Percentiles rank a stretch among this genome's conserved stretches.
Conservation (phyloP, 92 coral and sea anemone genomes). For the Desmophyllum pertusum region DNA sequence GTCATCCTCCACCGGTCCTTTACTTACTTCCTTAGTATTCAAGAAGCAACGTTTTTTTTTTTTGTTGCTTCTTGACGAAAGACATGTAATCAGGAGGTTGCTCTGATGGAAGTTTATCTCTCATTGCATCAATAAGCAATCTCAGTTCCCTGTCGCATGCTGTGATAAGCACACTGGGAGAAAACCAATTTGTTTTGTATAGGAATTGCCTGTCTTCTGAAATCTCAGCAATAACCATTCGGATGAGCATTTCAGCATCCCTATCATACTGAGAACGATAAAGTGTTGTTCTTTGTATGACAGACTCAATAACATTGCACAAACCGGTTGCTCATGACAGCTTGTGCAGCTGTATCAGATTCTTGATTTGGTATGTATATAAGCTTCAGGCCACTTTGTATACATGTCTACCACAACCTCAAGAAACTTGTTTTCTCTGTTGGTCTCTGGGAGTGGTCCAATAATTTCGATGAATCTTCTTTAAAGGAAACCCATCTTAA, state of each 20-base stretch:
- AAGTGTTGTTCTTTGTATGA: conserved; percentile 36
- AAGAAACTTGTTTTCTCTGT: conserved; percentile 34
- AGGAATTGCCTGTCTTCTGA: too few species aligned
- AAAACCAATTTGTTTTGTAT: too few species aligned
- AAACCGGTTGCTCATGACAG: conserved; percentile 43
- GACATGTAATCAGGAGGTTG: conserved; percentile 30
- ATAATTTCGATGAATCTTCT: conserved; percentile 52
- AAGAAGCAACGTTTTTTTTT: too few species aligned
- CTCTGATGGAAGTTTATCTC: conserved; percentile 19
- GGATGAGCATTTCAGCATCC: conserved; percentile 32
- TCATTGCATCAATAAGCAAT: conserved; percentile 47
- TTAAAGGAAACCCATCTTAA: conserved; percentile 42
- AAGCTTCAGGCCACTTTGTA: conserved; percentile 51
- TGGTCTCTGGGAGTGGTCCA: conserved; percentile 57
- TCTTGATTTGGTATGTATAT: conserved; percentile 42
- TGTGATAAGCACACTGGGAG: conserved; percentile 36
- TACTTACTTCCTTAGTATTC: conserved; percentile 23
- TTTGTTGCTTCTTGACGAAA: conserved; percentile 28
- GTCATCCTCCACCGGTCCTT: background rate
- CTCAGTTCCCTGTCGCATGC: too few species aligned
- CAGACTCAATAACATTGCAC: conserved; percentile 42
- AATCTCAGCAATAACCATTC: conserved; percentile 20
- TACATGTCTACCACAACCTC: conserved; percentile 42
- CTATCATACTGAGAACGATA: conserved; percentile 36
- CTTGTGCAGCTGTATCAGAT: conserved; percentile 34